phyloP scores from a whole-genome alignment of 2,888 invertebrate species.

The Zele albiditarsus region DNA sequence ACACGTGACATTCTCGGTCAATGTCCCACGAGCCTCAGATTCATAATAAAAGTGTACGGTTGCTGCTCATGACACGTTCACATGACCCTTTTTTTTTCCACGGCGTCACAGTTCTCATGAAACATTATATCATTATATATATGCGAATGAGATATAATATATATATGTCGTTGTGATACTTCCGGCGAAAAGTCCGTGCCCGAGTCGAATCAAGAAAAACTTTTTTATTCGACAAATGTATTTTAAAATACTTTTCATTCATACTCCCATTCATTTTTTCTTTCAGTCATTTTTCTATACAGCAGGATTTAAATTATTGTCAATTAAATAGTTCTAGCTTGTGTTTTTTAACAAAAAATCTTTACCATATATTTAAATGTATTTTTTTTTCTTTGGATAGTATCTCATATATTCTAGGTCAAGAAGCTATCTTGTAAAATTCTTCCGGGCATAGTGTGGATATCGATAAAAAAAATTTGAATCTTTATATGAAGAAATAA shows the following conservation, averaged over 20 bases:
- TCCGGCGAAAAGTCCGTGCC: slow-evolving; percentile 65
- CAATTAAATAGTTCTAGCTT: no score
- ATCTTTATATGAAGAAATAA: background rate
- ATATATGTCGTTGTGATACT: slow-evolving; percentile 68
- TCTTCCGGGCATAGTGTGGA: slow-evolving; percentile 25
- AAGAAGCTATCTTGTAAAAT: slow-evolving; percentile 22
- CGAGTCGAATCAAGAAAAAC: slow-evolving; percentile 39
- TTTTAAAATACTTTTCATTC: background rate
- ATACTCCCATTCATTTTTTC: no score
- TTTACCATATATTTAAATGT: background rate
- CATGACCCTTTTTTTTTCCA: slow-evolving; percentile 69
- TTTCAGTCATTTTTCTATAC: no score
- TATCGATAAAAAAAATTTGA: background rate
- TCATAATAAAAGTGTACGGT: slow-evolving; percentile 63
- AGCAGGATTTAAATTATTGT: no score
- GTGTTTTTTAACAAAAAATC: background rate
- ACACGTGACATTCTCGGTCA: slow-evolving; percentile 59
- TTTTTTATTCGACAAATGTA: slow-evolving; percentile 1
- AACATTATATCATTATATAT: slow-evolving; percentile 64
- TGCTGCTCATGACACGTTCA: slow-evolving; percentile 70
- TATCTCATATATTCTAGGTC: background rate
- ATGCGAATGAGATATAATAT: slow-evolving; percentile 60
- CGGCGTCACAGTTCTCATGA: slow-evolving; percentile 71
- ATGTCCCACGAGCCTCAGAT: slow-evolving; percentile 66
- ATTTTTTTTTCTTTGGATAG: background rate